Evolutionary conservation across 2,113 vertebrate species (phyloP).

Genomic region (Todiramphus chloris): DNA sequence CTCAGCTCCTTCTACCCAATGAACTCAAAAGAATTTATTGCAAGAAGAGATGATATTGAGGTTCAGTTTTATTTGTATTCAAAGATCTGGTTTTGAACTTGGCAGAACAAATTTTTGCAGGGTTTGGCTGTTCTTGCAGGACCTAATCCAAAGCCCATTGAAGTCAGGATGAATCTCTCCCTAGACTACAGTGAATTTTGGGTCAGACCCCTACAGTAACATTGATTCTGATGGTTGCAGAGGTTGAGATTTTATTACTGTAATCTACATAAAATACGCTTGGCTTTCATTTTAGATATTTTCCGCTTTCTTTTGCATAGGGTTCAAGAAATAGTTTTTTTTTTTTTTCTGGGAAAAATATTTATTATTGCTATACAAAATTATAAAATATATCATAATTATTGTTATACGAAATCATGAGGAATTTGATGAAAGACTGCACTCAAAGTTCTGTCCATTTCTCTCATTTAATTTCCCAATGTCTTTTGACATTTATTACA

Average conservation of each 20-base stretch:
- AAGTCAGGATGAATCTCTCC: conserved; percentile 53
- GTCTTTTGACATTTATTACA: not conserved
- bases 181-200: conserved; percentile 62
- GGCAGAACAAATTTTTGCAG: conserved; percentile 51
- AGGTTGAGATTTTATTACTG: conserved; percentile 60
- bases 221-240: conserved; percentile 42
- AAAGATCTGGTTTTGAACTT: conserved; percentile 65
- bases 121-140: conserved; percentile 58
- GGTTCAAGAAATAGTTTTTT: not conserved
- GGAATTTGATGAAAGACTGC: not conserved
- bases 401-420: not conserved
- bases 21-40: conserved; percentile 56
- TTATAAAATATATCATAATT: not conserved
- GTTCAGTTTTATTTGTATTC: conserved; percentile 61
- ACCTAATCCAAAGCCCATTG: conserved; percentile 61
- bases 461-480: not conserved
- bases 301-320: not conserved
- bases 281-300: conserved; percentile 39
- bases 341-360: not conserved
- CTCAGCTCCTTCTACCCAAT: conserved; percentile 9
- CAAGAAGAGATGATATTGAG: conserved; percentile 55
- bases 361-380: not conserved
- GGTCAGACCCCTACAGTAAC: conserved; percentile 57
- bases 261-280: conserved; percentile 55
- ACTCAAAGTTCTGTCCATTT: not conserved